A percentile compares a stretch with the other conserved stretches of the same genome.
phyloP scores from a whole-genome alignment of 2,797 vertebrate genomes.

The Epinephelus coioides region DNA sequence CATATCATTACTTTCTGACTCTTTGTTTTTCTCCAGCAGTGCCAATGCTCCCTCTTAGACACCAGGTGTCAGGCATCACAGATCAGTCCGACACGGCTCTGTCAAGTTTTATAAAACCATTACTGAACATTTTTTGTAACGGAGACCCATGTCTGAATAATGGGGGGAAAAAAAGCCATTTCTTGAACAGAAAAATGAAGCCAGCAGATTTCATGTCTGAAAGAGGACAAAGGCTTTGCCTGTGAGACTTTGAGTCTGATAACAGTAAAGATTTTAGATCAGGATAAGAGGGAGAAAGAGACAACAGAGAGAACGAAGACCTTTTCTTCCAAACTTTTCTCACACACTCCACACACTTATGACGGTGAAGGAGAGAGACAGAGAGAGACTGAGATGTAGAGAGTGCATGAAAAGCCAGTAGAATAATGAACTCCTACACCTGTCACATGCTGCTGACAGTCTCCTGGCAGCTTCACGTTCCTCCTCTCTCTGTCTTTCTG shows the following conservation, averaged over 20 bases:
- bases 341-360: conserved; percentile 10
- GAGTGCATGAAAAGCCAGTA: conserved; percentile 18
- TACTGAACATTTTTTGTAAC: neutral
- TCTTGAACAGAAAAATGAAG: neutral
- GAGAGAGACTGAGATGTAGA: neutral
- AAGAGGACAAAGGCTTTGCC: neutral
- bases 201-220: neutral
- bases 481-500: conserved; percentile 39
- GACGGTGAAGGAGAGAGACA: conserved; percentile 1
- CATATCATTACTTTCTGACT: neutral
- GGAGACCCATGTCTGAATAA: neutral
- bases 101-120: conserved; percentile 9
- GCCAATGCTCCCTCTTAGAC: neutral
- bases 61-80: neutral
- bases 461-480: conserved; percentile 37
- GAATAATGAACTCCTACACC: conserved; percentile 56
- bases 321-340: conserved; percentile 12
- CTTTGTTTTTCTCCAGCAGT: neutral
- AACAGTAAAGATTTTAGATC: neutral
- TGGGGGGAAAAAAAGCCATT: neutral
- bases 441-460: conserved; percentile 49
- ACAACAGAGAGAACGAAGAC: neutral
- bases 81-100: neutral
- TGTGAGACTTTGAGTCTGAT: neutral
- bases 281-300: neutral